These are phyloP conservation scores for Cremastinae sp. DNA, from an alignment of 2,888 invertebrate genomes.

Conservation along the genomic window DNA sequence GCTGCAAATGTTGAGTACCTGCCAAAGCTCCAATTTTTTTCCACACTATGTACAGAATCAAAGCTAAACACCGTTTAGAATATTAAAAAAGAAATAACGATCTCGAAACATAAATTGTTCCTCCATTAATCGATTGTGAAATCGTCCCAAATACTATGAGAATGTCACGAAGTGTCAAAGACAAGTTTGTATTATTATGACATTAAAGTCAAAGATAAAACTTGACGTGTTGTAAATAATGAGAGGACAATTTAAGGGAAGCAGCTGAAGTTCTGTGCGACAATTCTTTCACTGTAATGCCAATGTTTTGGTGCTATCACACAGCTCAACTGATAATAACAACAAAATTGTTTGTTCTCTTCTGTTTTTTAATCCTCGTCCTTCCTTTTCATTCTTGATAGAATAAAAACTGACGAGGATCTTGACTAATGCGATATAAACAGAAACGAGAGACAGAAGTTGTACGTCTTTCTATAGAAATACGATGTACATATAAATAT, in stretches of 20 bases:
- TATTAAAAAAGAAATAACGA: too few relatives aligned
- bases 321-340: background rate
- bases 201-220: too few relatives aligned
- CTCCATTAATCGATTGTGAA: too few relatives aligned
- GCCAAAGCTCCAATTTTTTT: slow-evolving; percentile 2
- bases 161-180: too few relatives aligned
- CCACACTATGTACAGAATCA: slow-evolving; percentile 10
- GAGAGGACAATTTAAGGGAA: background rate
- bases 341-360: background rate
- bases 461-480: slow-evolving; percentile 25
- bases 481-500: slow-evolving; percentile 51
- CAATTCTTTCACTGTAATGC: slow-evolving; percentile 8
- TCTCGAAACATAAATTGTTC: too few relatives aligned
- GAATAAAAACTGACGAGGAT: background rate
- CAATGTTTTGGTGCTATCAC: slow-evolving; percentile 30
- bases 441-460: slow-evolving; percentile 23
- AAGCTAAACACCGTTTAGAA: too few relatives aligned
- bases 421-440: too few relatives aligned
- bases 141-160: too few relatives aligned
- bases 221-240: slow-evolving; percentile 19
- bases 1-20: too few relatives aligned
- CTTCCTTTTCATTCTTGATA: slow-evolving; percentile 8
- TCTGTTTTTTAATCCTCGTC: too few relatives aligned
- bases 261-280: background rate
- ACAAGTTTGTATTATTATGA: too few relatives aligned